Conservation (phyloP, 2,888 invertebrate genomes). For the Ferrisia virgata region DNA sequence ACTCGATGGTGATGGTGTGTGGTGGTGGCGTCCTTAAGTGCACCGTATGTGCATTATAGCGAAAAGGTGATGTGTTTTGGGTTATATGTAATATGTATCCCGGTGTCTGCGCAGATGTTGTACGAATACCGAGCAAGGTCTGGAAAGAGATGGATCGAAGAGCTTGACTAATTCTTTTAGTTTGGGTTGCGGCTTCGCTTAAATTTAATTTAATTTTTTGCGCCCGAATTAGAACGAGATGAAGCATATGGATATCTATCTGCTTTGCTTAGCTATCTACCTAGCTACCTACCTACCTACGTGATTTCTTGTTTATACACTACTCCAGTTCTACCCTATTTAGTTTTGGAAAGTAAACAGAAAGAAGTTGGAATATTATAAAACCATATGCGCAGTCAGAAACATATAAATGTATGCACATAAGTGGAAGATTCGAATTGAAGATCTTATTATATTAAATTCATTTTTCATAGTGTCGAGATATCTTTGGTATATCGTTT, state of each 20-base stretch:
- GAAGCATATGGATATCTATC: neutral
- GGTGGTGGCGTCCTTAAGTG: neutral
- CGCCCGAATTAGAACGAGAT: neutral
- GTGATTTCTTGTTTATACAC: neutral
- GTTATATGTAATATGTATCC: neutral
- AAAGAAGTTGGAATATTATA: neutral
- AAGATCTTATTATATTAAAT: conserved; percentile 2
- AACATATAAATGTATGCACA: neutral
- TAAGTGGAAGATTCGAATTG: neutral
- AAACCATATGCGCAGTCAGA: neutral
- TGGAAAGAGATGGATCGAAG: neutral
- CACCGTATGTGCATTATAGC: neutral
- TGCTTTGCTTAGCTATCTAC: too few relatives aligned
- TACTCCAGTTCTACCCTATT: neutral
- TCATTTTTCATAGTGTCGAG: neutral
- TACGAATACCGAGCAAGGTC: neutral
- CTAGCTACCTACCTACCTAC: neutral
- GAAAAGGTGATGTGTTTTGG: neutral
- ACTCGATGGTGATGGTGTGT: too few relatives aligned
- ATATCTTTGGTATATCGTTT: neutral
- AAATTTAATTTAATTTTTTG: neutral
- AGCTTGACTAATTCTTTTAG: neutral
- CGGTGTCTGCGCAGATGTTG: neutral
- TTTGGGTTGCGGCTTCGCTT: neutral
- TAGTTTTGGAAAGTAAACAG: neutral